Evolutionary conservation across 2,797 vertebrate species (phyloP), one percentile per base, ranked within the genome.

Genomic region (Threskiornis aethiopicus): DNA sequence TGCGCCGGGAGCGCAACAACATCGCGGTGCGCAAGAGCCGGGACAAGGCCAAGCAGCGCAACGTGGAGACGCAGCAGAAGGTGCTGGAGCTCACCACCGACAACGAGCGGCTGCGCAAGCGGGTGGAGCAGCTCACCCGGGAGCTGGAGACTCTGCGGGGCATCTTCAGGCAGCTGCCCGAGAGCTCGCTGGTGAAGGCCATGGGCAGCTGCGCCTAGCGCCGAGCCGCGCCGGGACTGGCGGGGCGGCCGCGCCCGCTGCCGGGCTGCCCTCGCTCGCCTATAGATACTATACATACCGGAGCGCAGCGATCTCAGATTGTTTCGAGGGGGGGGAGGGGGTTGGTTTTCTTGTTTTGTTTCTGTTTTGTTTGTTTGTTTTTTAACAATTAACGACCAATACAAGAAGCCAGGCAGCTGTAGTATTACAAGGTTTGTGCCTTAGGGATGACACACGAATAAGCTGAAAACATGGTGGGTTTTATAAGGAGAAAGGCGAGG

Each of bases 31-130:
- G 99, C 85, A 99, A 99, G 97, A 99, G 99, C 98, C 97, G 99
- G n/a, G 99, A 99, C 98, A 99, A 99, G 97, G 99, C 99, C 69
- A 99, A 99, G 98, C 98, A 99, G 97, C 99, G 99, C 97, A 99
- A 99, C 97, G 98, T 99, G 96, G 99, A 99, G 98, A 99, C 99
- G 75, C 99, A 99, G 98, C 99, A 99, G 77, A 99, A 99, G 97
- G 99, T 99, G 95, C 97, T 99, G 96, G 99, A 99, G 98, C 98
- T 99, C 94, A 98, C 98, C 85, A 57, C 97, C 88, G 99, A 99
- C 98, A 99, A 99, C 98, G 99, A 99, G 15, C 97, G 99, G 95
- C 99, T 99, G 97, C 97, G 99, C 97, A 98, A 99, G 98, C 97
- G 99, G 88, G 99, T 99, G 97, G 99, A 99, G 96, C 99, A 99